These are phyloP conservation scores for Rhinogobio ventralis DNA, from an alignment of 2,797 vertebrate species.

Conservation along the genomic window DNA sequence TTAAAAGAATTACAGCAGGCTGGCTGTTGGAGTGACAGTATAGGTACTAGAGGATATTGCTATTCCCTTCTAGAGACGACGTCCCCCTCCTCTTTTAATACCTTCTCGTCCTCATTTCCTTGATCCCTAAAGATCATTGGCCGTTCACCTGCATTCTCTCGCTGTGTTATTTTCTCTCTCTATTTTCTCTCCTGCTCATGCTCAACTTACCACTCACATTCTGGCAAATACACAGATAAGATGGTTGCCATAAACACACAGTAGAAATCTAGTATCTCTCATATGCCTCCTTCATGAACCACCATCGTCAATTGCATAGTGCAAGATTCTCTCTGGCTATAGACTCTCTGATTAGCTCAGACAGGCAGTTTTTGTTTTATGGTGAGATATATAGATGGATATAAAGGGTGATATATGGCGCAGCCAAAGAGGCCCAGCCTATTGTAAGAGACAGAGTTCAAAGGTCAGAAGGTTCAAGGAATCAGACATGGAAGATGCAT, in stretches of 20 bases:
- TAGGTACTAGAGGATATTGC: constrained; percentile 42
- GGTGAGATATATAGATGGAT: constrained; percentile 60
- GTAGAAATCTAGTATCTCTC: constrained; percentile 6
- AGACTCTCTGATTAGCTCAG: constrained; percentile 71
- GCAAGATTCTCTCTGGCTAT: constrained; percentile 23
- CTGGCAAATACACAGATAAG: constrained; percentile 26
- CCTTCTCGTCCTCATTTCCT: constrained; percentile 23
- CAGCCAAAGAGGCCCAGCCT: constrained; percentile 17
- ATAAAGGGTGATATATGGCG: constrained; percentile 68
- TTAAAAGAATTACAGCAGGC: constrained; percentile 64
- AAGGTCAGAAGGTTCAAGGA: constrained; percentile 49
- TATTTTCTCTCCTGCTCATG: constrained; percentile 10
- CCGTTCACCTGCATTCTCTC: constrained; percentile 26
- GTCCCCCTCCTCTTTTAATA: constrained; percentile 27
- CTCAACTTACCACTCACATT: constrained; percentile 1
- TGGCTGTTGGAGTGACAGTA: constrained; percentile 58
- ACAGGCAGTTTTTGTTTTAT: constrained; percentile 68
- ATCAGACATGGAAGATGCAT: constrained; percentile 22
- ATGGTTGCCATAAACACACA: constrained; percentile 1
- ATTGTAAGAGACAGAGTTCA: constrained; percentile 31
- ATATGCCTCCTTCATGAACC: background rate
- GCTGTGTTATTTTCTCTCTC: constrained; percentile 12
- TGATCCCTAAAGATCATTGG: constrained; percentile 42
- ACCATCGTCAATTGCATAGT: background rate
- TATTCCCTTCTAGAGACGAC: constrained; percentile 32